Conservation (phyloP, 2,797 vertebrate species). For the Hoplostethus atlanticus region DNA sequence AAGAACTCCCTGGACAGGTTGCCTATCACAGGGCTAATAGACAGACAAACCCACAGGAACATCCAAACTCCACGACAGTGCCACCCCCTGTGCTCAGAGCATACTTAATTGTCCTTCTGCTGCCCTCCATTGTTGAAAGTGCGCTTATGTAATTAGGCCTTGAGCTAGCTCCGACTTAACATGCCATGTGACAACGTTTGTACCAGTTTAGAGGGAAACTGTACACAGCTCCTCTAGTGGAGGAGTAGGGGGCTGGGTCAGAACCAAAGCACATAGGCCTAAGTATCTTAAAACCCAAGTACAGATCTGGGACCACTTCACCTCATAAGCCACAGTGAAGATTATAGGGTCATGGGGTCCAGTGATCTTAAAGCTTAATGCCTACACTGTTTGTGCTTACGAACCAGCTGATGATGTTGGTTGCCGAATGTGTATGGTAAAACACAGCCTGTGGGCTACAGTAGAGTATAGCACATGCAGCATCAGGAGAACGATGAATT, state of each 20-base stretch:
- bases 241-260: conserved; percentile 19
- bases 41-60: no score
- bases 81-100: neutral
- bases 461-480: neutral
- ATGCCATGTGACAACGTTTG: conserved; percentile 9
- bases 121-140: conserved; percentile 3
- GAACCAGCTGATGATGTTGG: conserved; percentile 36
- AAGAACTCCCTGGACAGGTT: no score
- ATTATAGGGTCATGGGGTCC: conserved; percentile 72
- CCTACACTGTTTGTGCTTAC: conserved; percentile 39
- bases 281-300: conserved; percentile 73
- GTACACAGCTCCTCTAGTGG: neutral
- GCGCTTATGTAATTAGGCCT: conserved; percentile 30
- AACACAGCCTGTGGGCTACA: neutral
- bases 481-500: no score
- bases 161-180: neutral
- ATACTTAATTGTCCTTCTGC: neutral
- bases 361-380: conserved; percentile 59
- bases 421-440: conserved; percentile 13
- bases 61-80: no score
- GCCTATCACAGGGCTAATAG: no score
- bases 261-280: conserved; percentile 53
- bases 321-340: conserved; percentile 66
- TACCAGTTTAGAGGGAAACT: neutral
- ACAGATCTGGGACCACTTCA: conserved; percentile 72